Evolutionary conservation across 2,888 invertebrate species (phyloP).

Genomic region (Eupithecia inturbata): DNA sequence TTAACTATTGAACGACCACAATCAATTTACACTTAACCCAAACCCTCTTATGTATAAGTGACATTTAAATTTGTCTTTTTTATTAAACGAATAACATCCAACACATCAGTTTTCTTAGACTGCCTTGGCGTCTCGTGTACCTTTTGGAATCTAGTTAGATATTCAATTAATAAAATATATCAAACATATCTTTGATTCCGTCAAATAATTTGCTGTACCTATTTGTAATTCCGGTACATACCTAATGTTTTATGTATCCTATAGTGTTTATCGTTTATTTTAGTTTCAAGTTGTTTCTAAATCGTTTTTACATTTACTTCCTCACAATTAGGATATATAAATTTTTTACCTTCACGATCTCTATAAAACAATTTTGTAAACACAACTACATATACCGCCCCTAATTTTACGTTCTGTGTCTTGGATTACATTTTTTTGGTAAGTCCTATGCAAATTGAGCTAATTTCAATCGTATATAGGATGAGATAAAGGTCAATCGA

Average conservation of each 20-base stretch:
- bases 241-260: neutral
- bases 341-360: neutral
- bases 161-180: neutral
- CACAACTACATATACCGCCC: neutral
- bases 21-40: too few relatives aligned
- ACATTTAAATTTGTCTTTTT: too few relatives aligned
- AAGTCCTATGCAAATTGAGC: slow-evolving; percentile 42
- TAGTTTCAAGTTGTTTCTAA: neutral
- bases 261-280: neutral
- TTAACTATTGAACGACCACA: too few relatives aligned
- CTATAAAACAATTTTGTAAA: neutral
- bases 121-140: neutral
- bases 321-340: neutral
- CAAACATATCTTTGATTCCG: neutral
- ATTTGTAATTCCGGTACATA: neutral
- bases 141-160: neutral
- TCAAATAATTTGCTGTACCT: neutral
- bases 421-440: neutral
- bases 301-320: neutral
- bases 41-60: too few relatives aligned
- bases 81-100: too few relatives aligned
- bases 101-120: neutral
- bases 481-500: slow-evolving; percentile 62
- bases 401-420: neutral
- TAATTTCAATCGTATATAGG: slow-evolving; percentile 37